Percentiles rank a stretch among this genome's conserved stretches.
phyloP scores from a whole-genome alignment of 2,888 invertebrate species.

The Leptarthrus brevirostris region DNA sequence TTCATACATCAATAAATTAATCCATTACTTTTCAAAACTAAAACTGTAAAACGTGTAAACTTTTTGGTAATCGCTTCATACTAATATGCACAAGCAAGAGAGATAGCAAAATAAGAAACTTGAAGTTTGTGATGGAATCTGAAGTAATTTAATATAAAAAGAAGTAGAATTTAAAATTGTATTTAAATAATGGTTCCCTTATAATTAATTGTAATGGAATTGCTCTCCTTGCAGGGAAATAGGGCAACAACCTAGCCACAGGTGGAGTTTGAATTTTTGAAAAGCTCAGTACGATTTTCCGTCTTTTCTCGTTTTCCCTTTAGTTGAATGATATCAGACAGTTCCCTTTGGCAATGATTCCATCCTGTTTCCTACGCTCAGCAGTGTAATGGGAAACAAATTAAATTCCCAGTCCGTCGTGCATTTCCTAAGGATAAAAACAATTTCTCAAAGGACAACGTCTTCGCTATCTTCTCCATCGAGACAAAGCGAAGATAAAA shows the following conservation, averaged over 20 bases:
- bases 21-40: too few species aligned
- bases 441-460: slow-evolving; percentile 47
- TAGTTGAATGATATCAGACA: slow-evolving; percentile 25
- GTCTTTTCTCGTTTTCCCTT: not conserved
- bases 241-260: not conserved
- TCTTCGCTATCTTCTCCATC: slow-evolving; percentile 16
- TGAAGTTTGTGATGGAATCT: too few species aligned
- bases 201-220: too few species aligned
- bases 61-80: too few species aligned
- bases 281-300: not conserved
- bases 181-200: too few species aligned
- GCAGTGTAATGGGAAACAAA: slow-evolving; percentile 41
- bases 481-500: slow-evolving; percentile 41
- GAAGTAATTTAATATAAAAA: too few species aligned
- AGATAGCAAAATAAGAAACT: too few species aligned
- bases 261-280: not conserved
- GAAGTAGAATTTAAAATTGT: too few species aligned
- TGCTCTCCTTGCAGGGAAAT: too few species aligned
- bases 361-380: not conserved
- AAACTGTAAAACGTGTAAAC: too few species aligned
- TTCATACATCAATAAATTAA: too few species aligned
- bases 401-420: slow-evolving; percentile 45
- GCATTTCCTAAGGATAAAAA: slow-evolving; percentile 41
- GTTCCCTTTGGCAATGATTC: not conserved
- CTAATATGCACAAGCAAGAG: too few species aligned